Evolutionary conservation across 2,797 vertebrate genomes (phyloP).

Genomic region (Danio albolineatus): DNA sequence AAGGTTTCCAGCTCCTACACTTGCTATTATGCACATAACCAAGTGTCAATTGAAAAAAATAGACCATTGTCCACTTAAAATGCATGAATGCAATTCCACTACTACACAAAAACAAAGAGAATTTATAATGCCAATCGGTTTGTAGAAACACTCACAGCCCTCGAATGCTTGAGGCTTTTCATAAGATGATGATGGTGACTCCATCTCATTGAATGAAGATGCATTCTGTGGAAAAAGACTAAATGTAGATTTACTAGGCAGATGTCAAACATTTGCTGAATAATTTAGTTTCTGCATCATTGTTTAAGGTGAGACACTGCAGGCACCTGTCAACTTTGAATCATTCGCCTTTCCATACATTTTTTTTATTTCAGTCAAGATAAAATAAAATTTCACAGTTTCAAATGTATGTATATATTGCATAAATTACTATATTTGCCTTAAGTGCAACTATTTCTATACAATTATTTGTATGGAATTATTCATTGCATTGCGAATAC

Average conservation of each 20-base stretch:
- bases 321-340: too few relatives aligned
- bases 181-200: constrained; percentile 85
- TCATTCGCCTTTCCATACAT: too few relatives aligned
- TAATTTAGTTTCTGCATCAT: background rate
- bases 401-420: background rate
- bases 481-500: too few relatives aligned
- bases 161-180: constrained; percentile 88
- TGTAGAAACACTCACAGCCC: constrained; percentile 81
- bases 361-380: too few relatives aligned
- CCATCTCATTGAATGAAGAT: constrained; percentile 86
- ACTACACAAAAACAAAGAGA: background rate
- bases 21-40: constrained; percentile 70
- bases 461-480: too few relatives aligned
- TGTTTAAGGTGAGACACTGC: too few relatives aligned
- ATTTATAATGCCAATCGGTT: background rate
- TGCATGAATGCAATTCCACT: background rate
- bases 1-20: constrained; percentile 85
- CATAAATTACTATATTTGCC: background rate
- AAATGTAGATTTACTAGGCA: background rate
- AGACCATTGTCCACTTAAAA: background rate
- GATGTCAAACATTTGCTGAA: background rate
- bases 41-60: background rate
- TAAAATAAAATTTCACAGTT: too few relatives aligned
- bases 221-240: constrained; percentile 79
- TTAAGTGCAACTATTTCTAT: background rate